These are phyloP conservation scores for Himalopsyche anomala DNA, from an alignment of 2,888 invertebrate genomes.

Conservation along the genomic window DNA sequence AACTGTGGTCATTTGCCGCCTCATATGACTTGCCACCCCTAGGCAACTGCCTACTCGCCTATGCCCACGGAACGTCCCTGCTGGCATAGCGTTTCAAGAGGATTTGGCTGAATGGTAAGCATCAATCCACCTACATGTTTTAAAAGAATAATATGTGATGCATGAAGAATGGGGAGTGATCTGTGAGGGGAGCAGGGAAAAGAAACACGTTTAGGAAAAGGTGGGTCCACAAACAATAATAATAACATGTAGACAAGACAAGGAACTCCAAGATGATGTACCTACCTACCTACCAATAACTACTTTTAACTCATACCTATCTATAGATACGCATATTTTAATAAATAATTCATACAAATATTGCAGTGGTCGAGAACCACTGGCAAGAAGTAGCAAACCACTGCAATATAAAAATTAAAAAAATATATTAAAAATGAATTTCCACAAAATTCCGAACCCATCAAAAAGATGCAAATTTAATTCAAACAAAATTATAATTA, in stretches of 20 bases:
- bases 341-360: conserved; percentile 26
- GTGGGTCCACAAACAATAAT: conserved; percentile 33
- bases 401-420: too few relatives aligned
- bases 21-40: too few relatives aligned
- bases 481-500: too few relatives aligned
- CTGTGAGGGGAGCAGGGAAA: conserved; percentile 10
- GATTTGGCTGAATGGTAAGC: not conserved
- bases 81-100: too few relatives aligned
- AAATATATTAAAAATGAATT: too few relatives aligned
- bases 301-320: conserved; percentile 18
- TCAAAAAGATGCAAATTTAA: too few relatives aligned
- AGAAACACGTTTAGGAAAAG: conserved; percentile 30
- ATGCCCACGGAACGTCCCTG: too few relatives aligned
- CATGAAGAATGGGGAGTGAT: conserved; percentile 23
- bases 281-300: conserved; percentile 13
- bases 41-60: too few relatives aligned
- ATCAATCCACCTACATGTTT: not conserved
- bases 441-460: too few relatives aligned
- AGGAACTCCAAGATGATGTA: conserved; percentile 1
- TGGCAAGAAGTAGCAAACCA: not conserved
- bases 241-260: conserved; percentile 20
- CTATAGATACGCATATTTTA: conserved; percentile 28
- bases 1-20: too few relatives aligned
- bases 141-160: not conserved
- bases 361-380: not conserved